Evolutionary conservation across 1,140 invertebrate species (phyloP), one percentile per base, ranked within the genome.

Genomic region (Philotrypesis tridentata): DNA sequence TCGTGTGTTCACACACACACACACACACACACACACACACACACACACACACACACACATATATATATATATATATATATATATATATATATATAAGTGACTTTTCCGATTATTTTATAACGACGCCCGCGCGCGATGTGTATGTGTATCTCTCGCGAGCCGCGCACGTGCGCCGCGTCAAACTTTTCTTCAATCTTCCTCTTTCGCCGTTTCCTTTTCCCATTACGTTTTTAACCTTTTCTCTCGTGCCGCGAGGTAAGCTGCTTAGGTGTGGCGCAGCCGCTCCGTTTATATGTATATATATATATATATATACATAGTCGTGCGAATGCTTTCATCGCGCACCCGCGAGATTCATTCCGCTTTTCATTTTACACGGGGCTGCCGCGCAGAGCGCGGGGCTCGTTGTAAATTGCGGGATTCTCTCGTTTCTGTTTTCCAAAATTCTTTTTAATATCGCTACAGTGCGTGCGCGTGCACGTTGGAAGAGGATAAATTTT

Each of bases 181-280:
- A 55, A 55, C 21, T 55, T 55, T 55, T 55, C 48, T 55, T 55
- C 48, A 21, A 55, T 55, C 48, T 55, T 14, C 17, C 48, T 55
- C 3, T 6, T 17, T 14, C 40, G 17, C 40, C 5, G 6, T 17
- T 55, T 7, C n/a, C 21, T n/a, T 55, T 55, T 17, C 17, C 48
- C n/a, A 55, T 55, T 55, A 55, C n/a, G n/a, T n/a, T 55, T 55
- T 55, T 55, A 7, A n/a, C 48, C 48, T 55, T 55, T 55, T 55
- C 48, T 55, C 48, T 55, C 9, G 12, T n/a, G n/a, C 21, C 48
- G 5, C 6, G 86, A 88, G 89, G 89, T 90, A 90, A 90, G 88
- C 89, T 63, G 85, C 89, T 90, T 90, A 90, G 86, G 84, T 84
- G n/a, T n/a, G n/a, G n/a, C n/a, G n/a, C n/a, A 70, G 80, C 67